Evolutionary conservation across 2,797 vertebrate genomes (phyloP).

Genomic region (Arnoldichthys spilopterus): DNA sequence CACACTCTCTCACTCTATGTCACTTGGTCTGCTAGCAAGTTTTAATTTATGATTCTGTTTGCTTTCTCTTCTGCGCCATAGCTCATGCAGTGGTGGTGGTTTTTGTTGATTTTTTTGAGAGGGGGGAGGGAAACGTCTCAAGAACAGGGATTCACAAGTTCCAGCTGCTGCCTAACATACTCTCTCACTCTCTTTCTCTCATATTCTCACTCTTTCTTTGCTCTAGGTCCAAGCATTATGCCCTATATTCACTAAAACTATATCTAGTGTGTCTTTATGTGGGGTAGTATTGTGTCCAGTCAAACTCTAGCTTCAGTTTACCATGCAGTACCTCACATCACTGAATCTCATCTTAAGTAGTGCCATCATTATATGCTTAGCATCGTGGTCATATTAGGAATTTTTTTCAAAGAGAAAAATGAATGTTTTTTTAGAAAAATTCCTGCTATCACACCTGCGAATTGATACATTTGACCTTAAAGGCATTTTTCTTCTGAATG

Average conservation of each 20-base stretch:
- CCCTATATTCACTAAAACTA: neutral
- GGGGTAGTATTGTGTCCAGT: neutral
- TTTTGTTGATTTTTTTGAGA: constrained; percentile 46
- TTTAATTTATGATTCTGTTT: constrained; percentile 60
- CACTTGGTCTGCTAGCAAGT: constrained; percentile 17
- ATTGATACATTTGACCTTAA: too few relatives aligned
- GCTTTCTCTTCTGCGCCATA: constrained; percentile 38
- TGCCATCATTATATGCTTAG: too few relatives aligned
- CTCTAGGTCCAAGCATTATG: neutral
- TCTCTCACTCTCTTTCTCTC: constrained; percentile 19
- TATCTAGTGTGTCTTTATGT: neutral
- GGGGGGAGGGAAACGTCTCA: constrained; percentile 41
- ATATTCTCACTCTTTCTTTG: constrained; percentile 21
- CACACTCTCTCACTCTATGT: constrained; percentile 31
- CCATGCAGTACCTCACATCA: neutral
- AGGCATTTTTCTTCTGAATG: too few relatives aligned
- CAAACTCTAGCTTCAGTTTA: neutral
- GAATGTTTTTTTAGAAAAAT: too few relatives aligned
- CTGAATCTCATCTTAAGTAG: too few relatives aligned
- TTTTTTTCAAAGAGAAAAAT: too few relatives aligned
- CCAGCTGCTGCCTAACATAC: constrained; percentile 52
- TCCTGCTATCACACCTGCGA: too few relatives aligned
- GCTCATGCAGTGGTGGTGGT: constrained; percentile 42
- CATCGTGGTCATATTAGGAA: too few relatives aligned
- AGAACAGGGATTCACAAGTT: constrained; percentile 47